Conservation (phyloP, 2,113 vertebrate genomes). For the Chauna torquata region DNA sequence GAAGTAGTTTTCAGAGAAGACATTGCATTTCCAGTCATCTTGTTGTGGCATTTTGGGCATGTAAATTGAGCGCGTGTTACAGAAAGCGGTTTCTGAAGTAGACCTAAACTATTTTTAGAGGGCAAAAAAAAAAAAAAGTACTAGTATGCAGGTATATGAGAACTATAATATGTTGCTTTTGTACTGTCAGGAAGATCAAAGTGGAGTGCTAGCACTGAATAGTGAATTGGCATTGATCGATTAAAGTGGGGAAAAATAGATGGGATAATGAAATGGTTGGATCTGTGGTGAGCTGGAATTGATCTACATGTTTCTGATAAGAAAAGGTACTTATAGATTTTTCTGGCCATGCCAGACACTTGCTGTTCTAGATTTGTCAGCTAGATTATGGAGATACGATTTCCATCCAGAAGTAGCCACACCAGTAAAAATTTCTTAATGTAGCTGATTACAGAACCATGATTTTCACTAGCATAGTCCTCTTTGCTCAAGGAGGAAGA, state of each 20-base stretch:
- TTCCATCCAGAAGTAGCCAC: not conserved
- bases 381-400: not conserved
- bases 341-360: not conserved
- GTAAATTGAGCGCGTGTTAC: not conserved
- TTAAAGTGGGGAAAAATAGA: not conserved
- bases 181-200: not conserved
- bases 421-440: not conserved
- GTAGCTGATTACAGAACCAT: not conserved
- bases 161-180: not conserved
- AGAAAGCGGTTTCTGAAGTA: not conserved
- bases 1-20: not conserved
- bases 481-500: not conserved
- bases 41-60: not conserved
- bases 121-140: not conserved
- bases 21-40: not conserved
- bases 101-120: not conserved
- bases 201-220: not conserved
- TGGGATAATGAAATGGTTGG: not conserved
- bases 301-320: not conserved
- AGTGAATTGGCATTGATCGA: not conserved
- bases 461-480: not conserved
- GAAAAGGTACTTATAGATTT: not conserved
- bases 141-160: not conserved
- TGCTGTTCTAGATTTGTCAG: not conserved
- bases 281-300: not conserved